A percentile compares a stretch with the other conserved stretches of the same genome.
Conservation (phyloP, 2,113 vertebrate genomes). For the Sebastes fasciatus region DNA sequence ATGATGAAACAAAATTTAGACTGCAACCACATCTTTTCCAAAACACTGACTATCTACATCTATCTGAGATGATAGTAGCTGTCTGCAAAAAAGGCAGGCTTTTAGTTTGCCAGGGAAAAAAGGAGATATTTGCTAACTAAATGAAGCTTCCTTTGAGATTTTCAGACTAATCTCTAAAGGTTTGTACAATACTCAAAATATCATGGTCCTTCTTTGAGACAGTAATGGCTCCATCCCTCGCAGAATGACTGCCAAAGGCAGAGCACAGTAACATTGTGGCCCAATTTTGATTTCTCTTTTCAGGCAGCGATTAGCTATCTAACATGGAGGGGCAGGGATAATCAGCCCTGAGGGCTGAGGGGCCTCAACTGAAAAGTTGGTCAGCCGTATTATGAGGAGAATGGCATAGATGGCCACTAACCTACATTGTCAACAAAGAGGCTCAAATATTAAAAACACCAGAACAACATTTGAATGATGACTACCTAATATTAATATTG, state of each 20-base stretch:
- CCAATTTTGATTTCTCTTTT: constrained; percentile 71
- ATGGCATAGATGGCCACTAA: constrained; percentile 14
- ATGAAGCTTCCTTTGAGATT: constrained; percentile 18
- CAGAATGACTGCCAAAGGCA: constrained; percentile 52
- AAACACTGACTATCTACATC: background rate
- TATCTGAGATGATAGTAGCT: background rate
- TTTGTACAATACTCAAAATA: constrained; percentile 28
- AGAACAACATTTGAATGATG: constrained; percentile 9
- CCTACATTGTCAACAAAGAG: constrained; percentile 34
- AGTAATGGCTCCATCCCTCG: constrained; percentile 23
- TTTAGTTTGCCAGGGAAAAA: background rate
- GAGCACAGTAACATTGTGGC: constrained; percentile 59
- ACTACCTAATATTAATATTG: background rate
- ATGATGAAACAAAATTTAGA: background rate
- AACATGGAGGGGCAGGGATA: constrained; percentile 67
- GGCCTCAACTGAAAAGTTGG: constrained; percentile 61
- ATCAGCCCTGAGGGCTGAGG: constrained; percentile 64
- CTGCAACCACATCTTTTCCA: background rate
- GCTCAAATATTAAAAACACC: background rate
- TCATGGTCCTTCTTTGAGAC: constrained; percentile 30
- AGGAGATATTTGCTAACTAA: background rate
- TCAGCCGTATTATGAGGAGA: constrained; percentile 56
- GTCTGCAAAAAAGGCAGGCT: background rate
- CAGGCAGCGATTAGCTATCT: constrained; percentile 73
- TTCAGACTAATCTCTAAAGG: background rate